Base-by-base conservation (phyloP, 2,888 invertebrate genomes). In the Ormyrus pomaceus region DNA sequence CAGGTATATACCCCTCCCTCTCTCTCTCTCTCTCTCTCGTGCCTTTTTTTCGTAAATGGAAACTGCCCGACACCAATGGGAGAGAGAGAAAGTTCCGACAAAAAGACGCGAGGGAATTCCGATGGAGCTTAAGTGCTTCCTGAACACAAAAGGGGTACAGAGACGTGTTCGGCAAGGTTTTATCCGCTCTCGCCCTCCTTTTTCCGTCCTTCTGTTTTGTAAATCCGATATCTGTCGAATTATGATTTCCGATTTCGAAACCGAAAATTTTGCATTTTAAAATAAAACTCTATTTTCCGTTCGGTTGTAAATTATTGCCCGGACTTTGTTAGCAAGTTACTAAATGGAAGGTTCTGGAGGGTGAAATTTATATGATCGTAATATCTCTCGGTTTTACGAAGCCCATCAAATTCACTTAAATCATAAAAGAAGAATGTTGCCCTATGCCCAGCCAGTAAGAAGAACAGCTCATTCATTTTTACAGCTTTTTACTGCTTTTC, bases 131-230 rank as follows among this genome's bases (percentile, higher is more conserved):
- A 58, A 58, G 48, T 56, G 58, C 69, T 56, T 69, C 46, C n/a
- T 56, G 69, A 69, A 69, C 69, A 69, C 13, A 48, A 69, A 58
- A 58, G 55, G 34, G 55, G n/a, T 55, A 68, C 66, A 66, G 68
- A 56, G 10, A 68, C 68, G 55, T 68, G 55, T 69, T 58, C 58
- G 8, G 48, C 7, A 48, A 69, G 48, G 46, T 13, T 56, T 69
- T 58, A 69, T 69, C 58, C 48, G 13, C 46, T 48, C 13, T 58
- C 13, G 9, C 61, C n/a, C n/a, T n/a, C n/a, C 55, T 66, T 9
- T 55, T 55, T 51, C 19, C 19, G 19, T 50, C 13, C 11, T 4
- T 11, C 9, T 45, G n/a, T 68, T 68, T 68, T 55, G 10, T 11
- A 55, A 68, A 55, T 55, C 45, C 5, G 34, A 55, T 55, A 68